Percentiles rank a stretch among this genome's conserved stretches.
phyloP scores from a whole-genome alignment of 2,888 invertebrate genomes.

The Mylabris sibirica region DNA sequence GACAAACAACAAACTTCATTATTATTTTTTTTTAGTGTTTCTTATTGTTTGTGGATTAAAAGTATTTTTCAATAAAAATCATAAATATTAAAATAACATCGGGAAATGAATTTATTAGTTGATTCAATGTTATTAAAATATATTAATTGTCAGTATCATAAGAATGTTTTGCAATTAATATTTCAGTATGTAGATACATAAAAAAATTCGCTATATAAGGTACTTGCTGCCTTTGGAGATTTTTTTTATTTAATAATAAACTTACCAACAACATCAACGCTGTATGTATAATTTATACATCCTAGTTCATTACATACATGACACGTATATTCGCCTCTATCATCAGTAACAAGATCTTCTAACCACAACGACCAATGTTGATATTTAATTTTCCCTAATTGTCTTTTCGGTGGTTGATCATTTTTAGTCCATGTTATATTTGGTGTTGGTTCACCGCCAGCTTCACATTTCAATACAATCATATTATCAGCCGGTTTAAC shows the following conservation, averaged over 20 bases:
- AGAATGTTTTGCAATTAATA: no score
- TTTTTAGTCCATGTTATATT: constrained; percentile 89
- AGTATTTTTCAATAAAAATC: no score
- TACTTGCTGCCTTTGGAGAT: no score
- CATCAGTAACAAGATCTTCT: constrained; percentile 82
- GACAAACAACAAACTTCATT: no score
- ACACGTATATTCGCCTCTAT: constrained; percentile 90
- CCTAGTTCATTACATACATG: constrained; percentile 83
- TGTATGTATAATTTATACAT: constrained; percentile 76
- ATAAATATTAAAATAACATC: no score
- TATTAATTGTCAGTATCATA: no score
- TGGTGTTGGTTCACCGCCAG: constrained; percentile 79
- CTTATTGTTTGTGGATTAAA: no score
- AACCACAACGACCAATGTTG: constrained; percentile 78
- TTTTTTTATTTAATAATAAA: constrained; percentile 37
- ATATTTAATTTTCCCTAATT: constrained; percentile 71
- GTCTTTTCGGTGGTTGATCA: constrained; percentile 70
- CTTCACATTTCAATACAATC: constrained; percentile 76
- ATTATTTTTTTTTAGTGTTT: no score
- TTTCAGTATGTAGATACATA: no score
- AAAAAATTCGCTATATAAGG: no score
- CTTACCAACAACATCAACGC: constrained; percentile 78
- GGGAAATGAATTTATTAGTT: no score
- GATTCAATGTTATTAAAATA: no score
- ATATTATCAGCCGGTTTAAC: constrained; percentile 83